Conservation (phyloP, 2,888 invertebrate species). For the Cheilosia urbana region DNA sequence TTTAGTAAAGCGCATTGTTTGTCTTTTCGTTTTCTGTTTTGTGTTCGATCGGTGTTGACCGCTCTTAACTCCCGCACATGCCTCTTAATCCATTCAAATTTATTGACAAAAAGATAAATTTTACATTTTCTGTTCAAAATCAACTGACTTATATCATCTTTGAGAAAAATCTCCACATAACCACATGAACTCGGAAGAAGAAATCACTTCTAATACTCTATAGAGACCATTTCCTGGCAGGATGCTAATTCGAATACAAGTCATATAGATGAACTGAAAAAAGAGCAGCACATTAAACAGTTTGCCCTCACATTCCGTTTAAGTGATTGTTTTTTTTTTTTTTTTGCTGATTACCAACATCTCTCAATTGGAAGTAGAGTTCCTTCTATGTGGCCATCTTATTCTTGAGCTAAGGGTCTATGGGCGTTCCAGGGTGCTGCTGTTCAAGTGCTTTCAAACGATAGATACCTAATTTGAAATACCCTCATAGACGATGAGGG, state of each 20-base stretch:
- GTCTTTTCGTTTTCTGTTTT: no score
- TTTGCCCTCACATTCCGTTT: not conserved
- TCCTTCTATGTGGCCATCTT: conserved; percentile 8
- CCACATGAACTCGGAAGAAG: no score
- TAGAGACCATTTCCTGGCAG: not conserved
- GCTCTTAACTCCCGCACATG: no score
- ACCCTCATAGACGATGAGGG: conserved; percentile 5
- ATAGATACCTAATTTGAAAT: conserved; percentile 36
- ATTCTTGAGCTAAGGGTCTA: conserved; percentile 25
- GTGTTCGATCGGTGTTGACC: no score
- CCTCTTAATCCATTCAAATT: no score
- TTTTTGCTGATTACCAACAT: no score
- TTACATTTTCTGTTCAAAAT: no score
- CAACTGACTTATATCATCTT: no score
- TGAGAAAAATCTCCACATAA: no score
- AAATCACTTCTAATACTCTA: not conserved
- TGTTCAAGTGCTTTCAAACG: conserved; percentile 42
- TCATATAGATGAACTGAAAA: conserved; percentile 1
- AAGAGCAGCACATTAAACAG: not conserved
- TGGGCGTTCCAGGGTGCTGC: conserved; percentile 10
- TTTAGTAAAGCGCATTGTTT: no score
- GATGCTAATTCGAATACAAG: not conserved
- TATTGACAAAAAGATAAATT: no score
- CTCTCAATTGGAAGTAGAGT: not conserved
- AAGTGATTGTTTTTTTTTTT: no score